These are phyloP conservation scores for Cromileptes altivelis DNA, from an alignment of 2,113 vertebrate species.

Conservation along the genomic window DNA sequence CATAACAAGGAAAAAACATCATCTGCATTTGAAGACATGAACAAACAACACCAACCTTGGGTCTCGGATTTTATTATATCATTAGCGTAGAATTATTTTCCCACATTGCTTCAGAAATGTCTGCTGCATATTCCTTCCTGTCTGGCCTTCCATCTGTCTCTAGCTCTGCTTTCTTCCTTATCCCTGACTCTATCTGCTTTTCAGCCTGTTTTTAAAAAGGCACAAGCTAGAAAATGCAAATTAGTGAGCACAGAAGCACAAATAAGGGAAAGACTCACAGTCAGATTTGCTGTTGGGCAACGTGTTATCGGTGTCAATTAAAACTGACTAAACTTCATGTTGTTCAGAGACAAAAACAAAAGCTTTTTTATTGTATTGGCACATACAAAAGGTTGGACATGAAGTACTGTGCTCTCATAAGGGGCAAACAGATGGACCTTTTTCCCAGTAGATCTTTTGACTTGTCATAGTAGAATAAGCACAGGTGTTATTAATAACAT, in stretches of 20 bases:
- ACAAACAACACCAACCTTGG: conserved; percentile 17
- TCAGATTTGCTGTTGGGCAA: background rate
- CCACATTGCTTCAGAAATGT: conserved; percentile 4
- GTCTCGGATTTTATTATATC: background rate
- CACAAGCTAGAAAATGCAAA: conserved; percentile 24
- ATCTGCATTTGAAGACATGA: background rate
- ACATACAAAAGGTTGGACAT: background rate
- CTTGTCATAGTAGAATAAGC: background rate
- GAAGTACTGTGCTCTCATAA: background rate
- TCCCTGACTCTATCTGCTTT: conserved; percentile 8
- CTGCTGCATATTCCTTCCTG: background rate
- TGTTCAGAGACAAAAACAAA: conserved; percentile 6
- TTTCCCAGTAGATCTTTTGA: background rate
- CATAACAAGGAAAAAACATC: background rate
- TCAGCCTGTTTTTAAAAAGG: conserved; percentile 17
- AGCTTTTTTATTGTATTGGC: background rate
- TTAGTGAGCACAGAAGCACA: conserved; percentile 1
- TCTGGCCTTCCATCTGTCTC: conserved; percentile 18
- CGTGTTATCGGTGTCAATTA: background rate
- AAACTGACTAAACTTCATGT: background rate
- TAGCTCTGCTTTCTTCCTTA: conserved; percentile 2
- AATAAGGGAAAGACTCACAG: background rate
- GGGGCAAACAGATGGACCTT: background rate
- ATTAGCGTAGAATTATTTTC: conserved; percentile 14
- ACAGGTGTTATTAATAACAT: background rate